Evolutionary conservation across 2,113 vertebrate species (phyloP).

Genomic region (Halcyon malimbica): DNA sequence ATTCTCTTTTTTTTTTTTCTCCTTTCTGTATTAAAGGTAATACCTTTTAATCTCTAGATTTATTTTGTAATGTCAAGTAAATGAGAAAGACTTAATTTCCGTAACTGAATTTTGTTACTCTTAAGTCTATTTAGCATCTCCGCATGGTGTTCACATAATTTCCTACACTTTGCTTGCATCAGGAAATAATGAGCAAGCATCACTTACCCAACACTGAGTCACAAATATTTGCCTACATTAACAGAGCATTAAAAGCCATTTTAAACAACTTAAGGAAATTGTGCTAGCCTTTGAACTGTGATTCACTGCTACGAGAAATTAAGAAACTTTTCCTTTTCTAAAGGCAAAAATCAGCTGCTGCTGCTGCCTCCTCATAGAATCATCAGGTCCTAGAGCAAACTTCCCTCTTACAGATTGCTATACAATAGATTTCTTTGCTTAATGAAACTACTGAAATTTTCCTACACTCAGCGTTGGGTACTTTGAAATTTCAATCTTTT

Average conservation of each 20-base stretch:
- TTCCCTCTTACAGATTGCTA: background rate
- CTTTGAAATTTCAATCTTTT: conserved; percentile 73
- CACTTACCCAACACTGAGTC: conserved; percentile 64
- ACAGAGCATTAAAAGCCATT: conserved; percentile 68
- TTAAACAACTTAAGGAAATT: conserved; percentile 67
- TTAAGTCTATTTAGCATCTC: conserved; percentile 24
- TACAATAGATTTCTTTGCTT: conserved; percentile 26
- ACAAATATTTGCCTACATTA: conserved; percentile 75
- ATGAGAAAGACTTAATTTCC: conserved; percentile 60
- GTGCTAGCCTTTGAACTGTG: conserved; percentile 49
- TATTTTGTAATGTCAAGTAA: conserved; percentile 62
- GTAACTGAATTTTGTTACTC: conserved; percentile 46
- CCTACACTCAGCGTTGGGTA: conserved; percentile 7
- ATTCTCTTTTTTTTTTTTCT: conserved; percentile 37
- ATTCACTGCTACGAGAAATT: conserved; percentile 54
- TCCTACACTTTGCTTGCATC: conserved; percentile 11
- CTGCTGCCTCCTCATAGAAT: background rate
- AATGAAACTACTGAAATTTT: conserved; percentile 57
- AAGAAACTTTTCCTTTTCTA: conserved; percentile 33
- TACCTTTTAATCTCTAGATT: conserved; percentile 66
- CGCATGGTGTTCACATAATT: background rate
- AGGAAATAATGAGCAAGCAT: conserved; percentile 69
- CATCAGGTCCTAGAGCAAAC: background rate
- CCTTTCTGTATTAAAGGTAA: conserved; percentile 60
- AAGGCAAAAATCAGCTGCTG: background rate